A percentile compares a stretch with the other conserved stretches of the same genome.
Conservation (phyloP, 2,113 vertebrate species). For the Calidris pugnax region DNA sequence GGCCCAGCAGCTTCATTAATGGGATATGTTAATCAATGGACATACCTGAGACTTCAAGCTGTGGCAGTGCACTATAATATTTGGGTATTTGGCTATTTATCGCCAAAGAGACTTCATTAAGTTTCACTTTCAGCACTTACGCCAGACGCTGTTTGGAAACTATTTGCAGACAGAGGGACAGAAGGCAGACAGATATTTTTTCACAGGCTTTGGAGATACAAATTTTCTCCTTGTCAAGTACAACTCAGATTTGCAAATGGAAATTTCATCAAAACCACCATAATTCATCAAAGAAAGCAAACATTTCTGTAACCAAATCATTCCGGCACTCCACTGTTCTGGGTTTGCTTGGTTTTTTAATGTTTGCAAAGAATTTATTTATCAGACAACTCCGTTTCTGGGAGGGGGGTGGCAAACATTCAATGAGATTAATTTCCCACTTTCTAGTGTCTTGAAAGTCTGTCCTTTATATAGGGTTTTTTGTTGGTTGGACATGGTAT, state of each 20-base stretch:
- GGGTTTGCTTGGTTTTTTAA: neutral
- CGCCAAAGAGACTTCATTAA: neutral
- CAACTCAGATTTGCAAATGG: neutral
- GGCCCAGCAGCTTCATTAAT: neutral
- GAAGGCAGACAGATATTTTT: neutral
- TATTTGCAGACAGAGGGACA: neutral
- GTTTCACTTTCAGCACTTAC: neutral
- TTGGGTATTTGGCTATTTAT: neutral
- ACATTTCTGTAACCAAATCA: neutral
- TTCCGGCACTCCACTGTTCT: neutral
- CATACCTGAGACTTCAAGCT: neutral
- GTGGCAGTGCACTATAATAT: neutral
- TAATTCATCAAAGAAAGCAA: neutral
- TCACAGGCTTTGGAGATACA: neutral
- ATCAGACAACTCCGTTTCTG: neutral
- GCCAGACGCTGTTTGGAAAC: neutral
- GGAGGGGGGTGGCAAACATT: neutral
- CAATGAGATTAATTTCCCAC: neutral
- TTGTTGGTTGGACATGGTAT: neutral
- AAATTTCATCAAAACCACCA: neutral
- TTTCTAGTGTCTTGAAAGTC: neutral
- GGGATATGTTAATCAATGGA: neutral
- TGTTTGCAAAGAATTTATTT: neutral
- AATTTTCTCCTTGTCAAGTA: neutral
- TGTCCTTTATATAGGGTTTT: neutral